Evolutionary conservation across 2,113 vertebrate species (phyloP), one percentile per base, ranked within the genome.

Genomic region (Lepisosteus oculatus): DNA sequence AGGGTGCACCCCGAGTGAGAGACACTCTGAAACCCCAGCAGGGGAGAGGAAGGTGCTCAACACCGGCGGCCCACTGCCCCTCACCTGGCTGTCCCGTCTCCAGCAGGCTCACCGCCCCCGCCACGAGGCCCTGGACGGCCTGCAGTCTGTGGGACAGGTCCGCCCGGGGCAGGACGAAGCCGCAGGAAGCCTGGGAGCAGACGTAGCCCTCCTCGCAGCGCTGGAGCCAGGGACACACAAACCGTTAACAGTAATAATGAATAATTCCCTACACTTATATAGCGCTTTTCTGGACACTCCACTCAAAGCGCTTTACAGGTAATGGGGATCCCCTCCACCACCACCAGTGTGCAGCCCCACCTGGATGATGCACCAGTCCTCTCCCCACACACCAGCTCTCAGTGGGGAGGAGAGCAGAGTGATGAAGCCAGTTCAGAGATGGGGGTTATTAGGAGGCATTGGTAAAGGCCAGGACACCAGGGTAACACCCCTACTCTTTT

Each of bases 41-140:
- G 8, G 45, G 8, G 17, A 43, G 29, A 43, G 11, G 3, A 3
- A 1, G 14, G 51, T 11, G 47, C 11, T 6, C 5, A 15, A 65
- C 3, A 15, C 3, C 11, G 14, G 44, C 47, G 8, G 47, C 8
- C 4, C 9, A 2, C 29, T 7, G 15, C 8, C 55, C 44, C 64
- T 70, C 73, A 92, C 91, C 86, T 77, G 85, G 77, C 43, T 70
- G 73, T 4, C 88, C 83, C 54, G 13, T 68, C 73, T 92, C 87
- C 81, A 90, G 75, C 61, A 90, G 84, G 3, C 84, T 72, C 43
- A 84, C 72, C 1, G 86, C 87, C 65, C 69, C 72, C 41, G 83
- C 80, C 73, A 90, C 70, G 14, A 68, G 45, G 2, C 6, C 47
- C 5, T 65, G 76, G 51, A 91, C 56, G 65, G 75, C 76, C 81